Percentiles rank a stretch among this genome's conserved stretches.
Evolutionary conservation across 2,797 vertebrate species (phyloP).

Genomic region (Otus scops): DNA sequence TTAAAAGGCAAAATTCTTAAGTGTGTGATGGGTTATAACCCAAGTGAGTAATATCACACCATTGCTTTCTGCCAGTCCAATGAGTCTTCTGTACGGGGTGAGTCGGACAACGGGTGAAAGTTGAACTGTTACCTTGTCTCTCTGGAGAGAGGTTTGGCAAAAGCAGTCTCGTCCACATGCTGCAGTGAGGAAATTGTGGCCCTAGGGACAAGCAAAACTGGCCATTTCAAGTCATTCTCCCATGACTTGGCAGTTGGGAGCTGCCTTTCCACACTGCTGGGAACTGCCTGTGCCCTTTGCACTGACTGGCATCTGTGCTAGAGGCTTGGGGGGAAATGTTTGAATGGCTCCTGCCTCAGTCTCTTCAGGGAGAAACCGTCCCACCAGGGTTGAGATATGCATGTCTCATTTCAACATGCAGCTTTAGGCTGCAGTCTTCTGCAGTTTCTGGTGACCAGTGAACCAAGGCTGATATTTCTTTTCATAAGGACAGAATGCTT

Average conservation of each 20-base stretch:
- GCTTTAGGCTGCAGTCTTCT: neutral
- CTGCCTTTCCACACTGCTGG: slow-evolving; percentile 11
- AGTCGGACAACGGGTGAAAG: neutral
- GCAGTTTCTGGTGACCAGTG: neutral
- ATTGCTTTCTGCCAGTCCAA: neutral
- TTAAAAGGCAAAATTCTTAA: neutral
- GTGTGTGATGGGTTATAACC: neutral
- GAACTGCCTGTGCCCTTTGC: neutral
- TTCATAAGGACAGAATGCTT: neutral
- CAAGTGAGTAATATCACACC: neutral
- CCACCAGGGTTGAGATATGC: neutral
- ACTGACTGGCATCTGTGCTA: neutral
- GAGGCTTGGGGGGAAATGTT: neutral
- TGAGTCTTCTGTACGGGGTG: neutral
- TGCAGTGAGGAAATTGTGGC: slow-evolving; percentile 23
- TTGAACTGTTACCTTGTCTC: slow-evolving; percentile 13
- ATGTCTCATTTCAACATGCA: neutral
- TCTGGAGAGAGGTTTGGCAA: neutral
- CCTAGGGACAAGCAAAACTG: neutral
- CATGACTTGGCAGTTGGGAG: slow-evolving; percentile 3
- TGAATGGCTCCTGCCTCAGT: neutral
- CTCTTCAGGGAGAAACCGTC: neutral
- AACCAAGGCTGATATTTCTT: neutral
- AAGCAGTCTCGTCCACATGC: neutral
- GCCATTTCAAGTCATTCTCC: neutral